phyloP scores from a whole-genome alignment of 1,140 invertebrate species.

The Radopholus similis region DNA sequence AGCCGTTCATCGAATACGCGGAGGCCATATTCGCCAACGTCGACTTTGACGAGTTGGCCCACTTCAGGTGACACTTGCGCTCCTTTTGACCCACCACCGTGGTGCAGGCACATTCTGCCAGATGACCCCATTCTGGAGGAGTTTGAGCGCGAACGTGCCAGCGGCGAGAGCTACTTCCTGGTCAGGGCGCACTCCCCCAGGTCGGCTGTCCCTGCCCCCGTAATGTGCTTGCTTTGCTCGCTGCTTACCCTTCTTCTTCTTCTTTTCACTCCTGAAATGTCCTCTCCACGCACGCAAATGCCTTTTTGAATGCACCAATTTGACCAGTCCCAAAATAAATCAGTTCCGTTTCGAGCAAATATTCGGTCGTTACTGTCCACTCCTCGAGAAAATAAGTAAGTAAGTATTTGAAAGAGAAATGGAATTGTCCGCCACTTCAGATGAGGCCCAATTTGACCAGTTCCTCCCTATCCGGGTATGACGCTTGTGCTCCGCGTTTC shows the following conservation, averaged over 20 bases:
- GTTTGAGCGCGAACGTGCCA: conserved; percentile 10
- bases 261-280: too few relatives aligned
- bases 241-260: too few relatives aligned
- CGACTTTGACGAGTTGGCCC: conserved; percentile 42
- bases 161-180: neutral
- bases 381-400: too few relatives aligned
- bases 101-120: conserved; percentile 32
- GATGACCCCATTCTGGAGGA: conserved; percentile 32
- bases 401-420: too few relatives aligned
- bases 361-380: too few relatives aligned
- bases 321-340: too few relatives aligned
- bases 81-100: conserved; percentile 1
- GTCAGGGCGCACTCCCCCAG: neutral
- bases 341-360: too few relatives aligned
- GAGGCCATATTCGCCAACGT: conserved; percentile 22
- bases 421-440: too few relatives aligned
- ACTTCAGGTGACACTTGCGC: conserved; percentile 30
- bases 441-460: conserved; percentile 10
- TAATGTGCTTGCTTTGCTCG: too few relatives aligned
- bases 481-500: conserved; percentile 38
- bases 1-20: conserved; percentile 40
- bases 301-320: too few relatives aligned
- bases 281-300: too few relatives aligned
- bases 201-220: too few relatives aligned
- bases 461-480: conserved; percentile 44